Evolutionary conservation across 2,113 vertebrate species (phyloP), one percentile per base, ranked within the genome.

Genomic region (Larimichthys crocea): DNA sequence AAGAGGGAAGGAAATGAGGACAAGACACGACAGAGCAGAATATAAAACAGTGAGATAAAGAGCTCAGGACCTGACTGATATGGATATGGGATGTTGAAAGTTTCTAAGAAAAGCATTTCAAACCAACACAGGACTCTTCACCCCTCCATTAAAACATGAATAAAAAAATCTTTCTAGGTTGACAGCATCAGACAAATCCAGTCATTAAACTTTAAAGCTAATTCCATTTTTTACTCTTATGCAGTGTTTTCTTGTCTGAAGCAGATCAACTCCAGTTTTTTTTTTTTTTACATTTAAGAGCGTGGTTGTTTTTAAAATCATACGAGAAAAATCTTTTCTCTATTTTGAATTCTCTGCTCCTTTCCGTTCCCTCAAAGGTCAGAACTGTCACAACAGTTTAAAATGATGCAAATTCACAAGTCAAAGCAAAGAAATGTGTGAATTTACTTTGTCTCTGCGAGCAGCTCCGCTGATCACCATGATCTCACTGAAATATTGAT

Each of bases 1-100:
- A 42, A 86, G 71, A 80, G 29, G 35, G 68, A 69, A 65, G 63
- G 55, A 82, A 79, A 82, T 62, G 57, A 76, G 50, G 49, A 81
- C 26, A 52, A 70, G 79, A 79, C 67, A 42, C 15, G 44, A 67
- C 72, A 31, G 71, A 67, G 80, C 62, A 66, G 84, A 85, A 72
- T 75, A 71, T 48, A 55, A 74, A 80, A 46, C 74, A 68, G 53
- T 80, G 40, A 77, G 71, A 68, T 22, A 70, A 74, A 50, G 72
- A 62, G 68, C 60, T 68, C 66, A 26, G 44, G 20, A 24, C 63
- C 62, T 46, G 63, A 84, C 55, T 63, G 57, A 75, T 63, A 59
- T 57, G 62, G 24, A 64, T 61, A 63, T 48, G 49, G 74, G 76
- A 76, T 65, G 62, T 55, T 52, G 44, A 40, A 75, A 35, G 42